Base-by-base conservation (phyloP, 2,888 invertebrate species). In the Hipparchia sbordonii region DNA sequence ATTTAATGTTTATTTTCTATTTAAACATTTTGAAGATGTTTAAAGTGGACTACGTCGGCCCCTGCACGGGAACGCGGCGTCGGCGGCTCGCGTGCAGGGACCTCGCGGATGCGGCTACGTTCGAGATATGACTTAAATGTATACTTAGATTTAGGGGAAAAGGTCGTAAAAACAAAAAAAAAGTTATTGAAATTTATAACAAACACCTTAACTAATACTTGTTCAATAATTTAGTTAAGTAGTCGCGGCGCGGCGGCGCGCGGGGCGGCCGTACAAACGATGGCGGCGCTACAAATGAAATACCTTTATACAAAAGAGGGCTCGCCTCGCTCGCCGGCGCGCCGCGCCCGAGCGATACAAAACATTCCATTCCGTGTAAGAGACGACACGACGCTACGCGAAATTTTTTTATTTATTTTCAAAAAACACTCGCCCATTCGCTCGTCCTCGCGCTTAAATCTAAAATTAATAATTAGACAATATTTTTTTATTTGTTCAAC, bases 391-490 rank as follows among this genome's bases (percentile, higher is more conserved):
- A 92, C 89, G 91, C 89, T 90, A 90, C 89, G 92, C 91, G 91
- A 92, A 89, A 85, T 82, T 86, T 89, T 88, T 87, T 87, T 87
- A 84, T 82, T 85, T 87, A 83, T 86, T 88, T 90, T 89, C 88
- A 89, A 92, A 92, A 92, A 91, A 90, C 92, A 92, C 92, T 88
- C 92, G 85, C 88, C 90, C 93, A 92, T 92, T 92, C 92, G 91
- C 92, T 92, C 93, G 88, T 88, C 88, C 89, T 89, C 88, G 92
- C 92, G 90, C 93, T 93, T 93, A 93, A 86, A 89, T 90, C 93
- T 92, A 92, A 92, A 93, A 93, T 93, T 93, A 93, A 92, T 93
- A 91, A 93, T 93, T 93, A 93, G 91, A 92, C 92, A 93, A 93
- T 93, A 92, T 91, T 91, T 89, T 84, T 89, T 90, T 90, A 92